Evolutionary conservation across 2,888 invertebrate genomes (phyloP), one percentile per base, ranked within the genome.

Genomic region (Hypomecis punctinalis): DNA sequence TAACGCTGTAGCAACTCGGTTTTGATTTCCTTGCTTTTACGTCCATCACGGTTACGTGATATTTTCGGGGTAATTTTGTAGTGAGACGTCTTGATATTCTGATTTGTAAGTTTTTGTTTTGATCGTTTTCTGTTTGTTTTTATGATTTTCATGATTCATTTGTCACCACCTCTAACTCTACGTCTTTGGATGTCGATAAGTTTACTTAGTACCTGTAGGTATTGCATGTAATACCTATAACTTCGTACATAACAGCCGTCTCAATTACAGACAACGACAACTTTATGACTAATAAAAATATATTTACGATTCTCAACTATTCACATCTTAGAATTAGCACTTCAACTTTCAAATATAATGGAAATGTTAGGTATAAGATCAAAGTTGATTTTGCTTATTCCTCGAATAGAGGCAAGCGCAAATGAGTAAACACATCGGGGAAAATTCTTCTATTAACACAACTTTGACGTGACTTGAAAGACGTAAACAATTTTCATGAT

Each of bases 11-110:
- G 84, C 86, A 85, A 83, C 86, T 89, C 82, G 81, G 89, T 91
- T 91, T 92, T 91, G 91, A 91, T 93, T 91, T 92, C 91, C 91
- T 92, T 87, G 81, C 90, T 89, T 91, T 90, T 88, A 88, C 86
- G 86, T 85, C 79, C 86, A 88, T 88, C 88, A 83, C 74, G 71
- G 83, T 92, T 92, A 89, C 89, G 91, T 91, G 82, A 88, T 81
- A 79, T 77, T 81, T 85, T 85, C 75, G 81, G 83, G 80, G 79
- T 82, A 80, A 84, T 85, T 87, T 88, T 81, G 75, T 75, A 70
- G 77, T 76, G 76, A 80, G 75, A 76, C 78, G 78, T 83, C 74
- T 76, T 69, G 69, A 68, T 73, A 75, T 76, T 69, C 70, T 64
- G 65, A 68, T 68, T 70, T 72, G 73, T 51, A 69, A 68, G 66